phyloP scores from a whole-genome alignment of 1,140 invertebrate genomes.

The Drosophila biarmipes region DNA sequence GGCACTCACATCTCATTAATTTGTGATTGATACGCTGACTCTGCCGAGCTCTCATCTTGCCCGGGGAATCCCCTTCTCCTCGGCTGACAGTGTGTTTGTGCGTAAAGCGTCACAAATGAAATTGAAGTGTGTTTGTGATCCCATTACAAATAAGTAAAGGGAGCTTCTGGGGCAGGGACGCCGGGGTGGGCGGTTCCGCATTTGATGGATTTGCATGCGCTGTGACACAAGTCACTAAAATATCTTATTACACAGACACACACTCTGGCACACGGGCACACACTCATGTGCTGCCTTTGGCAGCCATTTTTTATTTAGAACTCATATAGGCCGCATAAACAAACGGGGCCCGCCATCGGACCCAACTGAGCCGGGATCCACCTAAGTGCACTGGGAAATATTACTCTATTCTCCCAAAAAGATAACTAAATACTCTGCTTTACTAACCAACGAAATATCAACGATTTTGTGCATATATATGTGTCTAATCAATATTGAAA shows the following conservation, averaged over 20 bases:
- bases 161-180: slow-evolving; percentile 20
- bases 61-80: neutral
- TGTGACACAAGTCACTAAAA: slow-evolving; percentile 83
- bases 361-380: slow-evolving; percentile 21
- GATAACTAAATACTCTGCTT: neutral
- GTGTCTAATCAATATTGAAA: too few relatives aligned
- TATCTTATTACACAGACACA: slow-evolving; percentile 76
- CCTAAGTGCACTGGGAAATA: neutral
- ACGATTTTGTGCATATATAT: too few relatives aligned
- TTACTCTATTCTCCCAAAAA: neutral
- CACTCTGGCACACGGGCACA: slow-evolving; percentile 3
- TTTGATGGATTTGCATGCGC: slow-evolving; percentile 82
- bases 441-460: too few relatives aligned
- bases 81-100: slow-evolving; percentile 69
- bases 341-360: slow-evolving; percentile 67
- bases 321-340: slow-evolving; percentile 72
- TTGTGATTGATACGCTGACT: slow-evolving; percentile 81
- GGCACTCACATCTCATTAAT: slow-evolving; percentile 84
- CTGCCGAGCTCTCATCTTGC: slow-evolving; percentile 37
- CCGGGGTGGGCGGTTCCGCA: slow-evolving; percentile 25
- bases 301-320: slow-evolving; percentile 77
- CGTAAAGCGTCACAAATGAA: slow-evolving; percentile 83
- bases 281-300: slow-evolving; percentile 36
- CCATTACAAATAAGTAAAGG: slow-evolving; percentile 81
- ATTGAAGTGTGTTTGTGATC: slow-evolving; percentile 83